A percentile compares a stretch with the other conserved stretches of the same genome.
Conservation (phyloP, 2,113 vertebrate genomes). For the Vimba vimba region DNA sequence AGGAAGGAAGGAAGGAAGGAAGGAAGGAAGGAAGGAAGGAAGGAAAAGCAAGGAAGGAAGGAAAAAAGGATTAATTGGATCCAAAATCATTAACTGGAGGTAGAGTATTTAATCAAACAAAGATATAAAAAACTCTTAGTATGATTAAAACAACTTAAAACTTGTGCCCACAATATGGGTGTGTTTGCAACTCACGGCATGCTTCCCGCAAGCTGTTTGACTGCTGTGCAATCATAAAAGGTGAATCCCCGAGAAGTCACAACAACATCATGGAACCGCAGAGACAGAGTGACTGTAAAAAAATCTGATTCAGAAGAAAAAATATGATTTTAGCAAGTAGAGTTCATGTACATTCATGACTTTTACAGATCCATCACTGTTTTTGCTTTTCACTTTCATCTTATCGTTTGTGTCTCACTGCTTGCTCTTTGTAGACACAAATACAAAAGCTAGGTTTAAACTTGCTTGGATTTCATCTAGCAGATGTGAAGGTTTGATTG, state of each 20-base stretch:
- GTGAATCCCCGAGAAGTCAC: conserved; percentile 83
- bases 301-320: conserved; percentile 80
- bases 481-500: background rate
- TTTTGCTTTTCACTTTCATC: background rate
- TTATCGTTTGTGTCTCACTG: background rate
- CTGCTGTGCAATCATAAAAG: conserved; percentile 90
- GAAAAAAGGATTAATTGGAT: background rate
- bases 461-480: background rate
- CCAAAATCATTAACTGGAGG: background rate
- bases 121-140: background rate
- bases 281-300: conserved; percentile 82
- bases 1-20: background rate
- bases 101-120: background rate
- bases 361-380: background rate
- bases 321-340: conserved; percentile 19
- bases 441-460: background rate
- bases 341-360: background rate
- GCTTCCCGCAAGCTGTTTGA: conserved; percentile 85
- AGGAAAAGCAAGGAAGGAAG: background rate
- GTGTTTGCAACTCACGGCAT: conserved; percentile 83
- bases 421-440: background rate
- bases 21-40: background rate
- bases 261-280: conserved; percentile 83
- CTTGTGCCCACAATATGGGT: background rate
- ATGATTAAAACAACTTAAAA: background rate